Conservation (phyloP, 2,797 vertebrate species). For the Lepilemur ruficaudatus region DNA sequence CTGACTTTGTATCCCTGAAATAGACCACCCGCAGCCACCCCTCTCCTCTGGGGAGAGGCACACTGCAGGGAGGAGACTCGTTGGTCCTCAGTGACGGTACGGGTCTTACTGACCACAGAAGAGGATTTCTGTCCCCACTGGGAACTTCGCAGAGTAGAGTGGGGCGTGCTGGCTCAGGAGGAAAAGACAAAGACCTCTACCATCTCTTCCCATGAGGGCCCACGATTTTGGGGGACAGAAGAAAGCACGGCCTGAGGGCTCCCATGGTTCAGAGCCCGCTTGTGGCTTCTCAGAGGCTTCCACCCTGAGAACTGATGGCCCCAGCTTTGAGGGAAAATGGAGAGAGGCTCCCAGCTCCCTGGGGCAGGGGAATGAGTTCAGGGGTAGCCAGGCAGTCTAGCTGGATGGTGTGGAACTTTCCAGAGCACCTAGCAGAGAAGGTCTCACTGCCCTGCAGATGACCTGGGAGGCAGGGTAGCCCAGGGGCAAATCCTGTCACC, state of each 20-base stretch:
- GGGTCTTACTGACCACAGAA: accelerated
- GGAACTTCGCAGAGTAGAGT: not conserved
- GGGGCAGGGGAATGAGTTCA: not conserved
- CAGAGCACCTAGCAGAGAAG: not conserved
- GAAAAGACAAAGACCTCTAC: not conserved
- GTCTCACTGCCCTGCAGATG: not conserved
- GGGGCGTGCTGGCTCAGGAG: no score
- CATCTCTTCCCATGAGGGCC: accelerated
- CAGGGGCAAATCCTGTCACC: accelerated
- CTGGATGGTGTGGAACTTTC: not conserved
- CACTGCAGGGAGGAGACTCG: not conserved
- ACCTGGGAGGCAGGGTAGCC: not conserved
- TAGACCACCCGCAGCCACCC: no score
- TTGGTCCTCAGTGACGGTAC: no score
- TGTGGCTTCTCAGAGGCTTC: no score
- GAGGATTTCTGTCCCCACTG: accelerated
- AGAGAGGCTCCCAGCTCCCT: not conserved
- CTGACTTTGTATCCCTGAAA: not conserved
- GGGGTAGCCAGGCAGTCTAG: no score
- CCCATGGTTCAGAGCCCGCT: not conserved
- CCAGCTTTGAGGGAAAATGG: not conserved
- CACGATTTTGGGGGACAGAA: not conserved
- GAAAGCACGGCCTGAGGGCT: not conserved
- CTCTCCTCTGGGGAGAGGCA: not conserved
- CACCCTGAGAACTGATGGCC: accelerated